Conservation (phyloP, 2,113 vertebrate genomes). For the Ictidomys tridecemlineatus region DNA sequence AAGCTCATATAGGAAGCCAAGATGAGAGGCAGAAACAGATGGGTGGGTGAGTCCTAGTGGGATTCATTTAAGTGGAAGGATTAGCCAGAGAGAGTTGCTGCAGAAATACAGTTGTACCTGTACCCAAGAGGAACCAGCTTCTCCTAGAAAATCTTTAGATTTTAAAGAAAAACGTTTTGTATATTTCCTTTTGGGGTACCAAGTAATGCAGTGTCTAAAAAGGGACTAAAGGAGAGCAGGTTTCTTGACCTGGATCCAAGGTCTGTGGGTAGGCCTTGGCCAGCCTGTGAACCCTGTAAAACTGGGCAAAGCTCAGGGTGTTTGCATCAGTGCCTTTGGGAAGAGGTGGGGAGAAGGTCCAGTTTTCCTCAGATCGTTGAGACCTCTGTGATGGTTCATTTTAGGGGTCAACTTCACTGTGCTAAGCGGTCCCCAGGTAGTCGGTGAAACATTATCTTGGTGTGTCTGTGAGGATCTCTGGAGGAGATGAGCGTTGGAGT, state of each 20-base stretch:
- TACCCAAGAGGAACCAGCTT: not conserved
- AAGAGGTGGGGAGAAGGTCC: not conserved
- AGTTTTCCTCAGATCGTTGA: not conserved
- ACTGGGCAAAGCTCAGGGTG: not conserved
- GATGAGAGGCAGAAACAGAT: not conserved
- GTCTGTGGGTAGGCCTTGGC: not conserved
- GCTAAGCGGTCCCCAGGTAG: not conserved
- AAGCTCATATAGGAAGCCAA: not conserved
- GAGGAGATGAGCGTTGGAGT: not conserved
- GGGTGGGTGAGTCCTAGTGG: not conserved
- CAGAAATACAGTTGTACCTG: not conserved
- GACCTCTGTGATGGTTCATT: not conserved
- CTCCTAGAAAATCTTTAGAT: not conserved
- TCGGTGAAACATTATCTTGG: not conserved
- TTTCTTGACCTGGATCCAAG: not conserved
- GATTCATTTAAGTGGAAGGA: not conserved
- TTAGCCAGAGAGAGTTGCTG: not conserved
- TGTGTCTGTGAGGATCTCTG: not conserved
- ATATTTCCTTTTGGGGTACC: not conserved
- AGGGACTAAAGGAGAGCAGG: too few relatives aligned
- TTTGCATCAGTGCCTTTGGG: not conserved
- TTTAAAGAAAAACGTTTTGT: not conserved
- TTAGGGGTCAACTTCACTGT: not conserved
- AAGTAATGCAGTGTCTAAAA: not conserved
- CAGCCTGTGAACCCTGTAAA: not conserved